Evolutionary conservation across 1,140 invertebrate genomes (phyloP).

Genomic region (Neuroterus valhalla): DNA sequence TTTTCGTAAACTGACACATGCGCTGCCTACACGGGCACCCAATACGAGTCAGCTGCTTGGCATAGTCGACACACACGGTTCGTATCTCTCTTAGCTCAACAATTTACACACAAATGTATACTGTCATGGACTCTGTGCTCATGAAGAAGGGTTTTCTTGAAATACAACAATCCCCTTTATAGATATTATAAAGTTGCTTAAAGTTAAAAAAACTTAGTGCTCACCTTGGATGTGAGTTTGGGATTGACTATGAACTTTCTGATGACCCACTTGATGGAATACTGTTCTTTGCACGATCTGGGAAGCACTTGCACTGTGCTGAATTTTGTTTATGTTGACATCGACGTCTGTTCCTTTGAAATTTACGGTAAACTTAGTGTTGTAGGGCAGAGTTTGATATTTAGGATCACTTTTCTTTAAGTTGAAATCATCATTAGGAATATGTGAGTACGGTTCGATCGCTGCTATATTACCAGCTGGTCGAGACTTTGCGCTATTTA

Average conservation of each 20-base stretch:
- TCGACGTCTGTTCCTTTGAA: slow-evolving; percentile 71
- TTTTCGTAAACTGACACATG: too few species aligned
- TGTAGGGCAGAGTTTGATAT: slow-evolving; percentile 94
- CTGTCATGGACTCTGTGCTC: too few species aligned
- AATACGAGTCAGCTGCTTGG: too few species aligned
- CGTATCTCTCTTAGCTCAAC: too few species aligned
- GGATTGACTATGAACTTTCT: slow-evolving; percentile 72
- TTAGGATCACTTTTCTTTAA: slow-evolving; percentile 93
- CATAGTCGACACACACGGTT: too few species aligned
- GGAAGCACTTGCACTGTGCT: slow-evolving; percentile 71
- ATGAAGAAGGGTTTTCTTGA: too few species aligned
- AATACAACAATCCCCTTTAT: too few species aligned
- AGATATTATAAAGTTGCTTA: too few species aligned
- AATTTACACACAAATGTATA: too few species aligned
- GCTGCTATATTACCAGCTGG: slow-evolving; percentile 86
- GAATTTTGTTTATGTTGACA: slow-evolving; percentile 71
- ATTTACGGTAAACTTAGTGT: slow-evolving; percentile 86
- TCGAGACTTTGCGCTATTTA: slow-evolving; percentile 71
- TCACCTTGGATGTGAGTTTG: slow-evolving; percentile 73
- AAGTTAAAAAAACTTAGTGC: background rate
- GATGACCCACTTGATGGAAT: slow-evolving; percentile 70
- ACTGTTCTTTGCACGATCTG: slow-evolving; percentile 68
- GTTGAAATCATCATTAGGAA: slow-evolving; percentile 81
- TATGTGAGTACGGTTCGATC: slow-evolving; percentile 92
- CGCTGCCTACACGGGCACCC: too few species aligned